Base-by-base conservation (phyloP, 1,140 invertebrate species). In the Oncopodura yosiiana region DNA sequence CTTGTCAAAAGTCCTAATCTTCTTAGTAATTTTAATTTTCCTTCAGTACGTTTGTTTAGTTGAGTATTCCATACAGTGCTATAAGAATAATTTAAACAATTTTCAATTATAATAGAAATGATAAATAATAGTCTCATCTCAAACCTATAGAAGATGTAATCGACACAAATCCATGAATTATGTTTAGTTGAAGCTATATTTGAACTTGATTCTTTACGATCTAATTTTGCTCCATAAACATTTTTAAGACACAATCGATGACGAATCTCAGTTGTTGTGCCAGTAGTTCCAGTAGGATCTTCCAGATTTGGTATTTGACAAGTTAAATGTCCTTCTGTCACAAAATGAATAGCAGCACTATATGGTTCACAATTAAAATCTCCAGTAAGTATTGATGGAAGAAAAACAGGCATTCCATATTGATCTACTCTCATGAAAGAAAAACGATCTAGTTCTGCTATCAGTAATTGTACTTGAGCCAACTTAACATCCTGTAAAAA, bases 361-460 rank as follows among this genome's bases (percentile, higher is more conserved):
- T 80, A 67, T 0, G 86, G 82, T 56, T 78, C 71, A 5, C 83
- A 79, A 71, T 97, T 97, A 45, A 95, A 85, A 70, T 97, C 93
- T 0, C 93, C 93, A 9, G 85, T 84, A 41, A 95, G 52, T 52
- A 96, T 80, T 2, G 88, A 77, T 0, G 92, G 90, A 42, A 81
- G 68, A 66, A 87, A 82, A 19, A 65, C 59, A 12, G 71, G 50
- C 4, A 53, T n/a, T 9, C 58, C 72, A 38, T 70, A 67, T 34
- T 41, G 16, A 16, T 63, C 50, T 16, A 46, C 41, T 36, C 11
- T 53, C 51, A 58, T 71, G 63, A 65, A 76, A n/a, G 86, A 77
- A 53, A 91, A 77, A 58, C 80, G 74, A 53, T 91, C 84, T 11
- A 96, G 73, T 71, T 93, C 87, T 1, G 84, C 79, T 14, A 95